Base-by-base conservation (phyloP, 53 echinoderm and acorn worm species). In the Echinarachnius parma region DNA sequence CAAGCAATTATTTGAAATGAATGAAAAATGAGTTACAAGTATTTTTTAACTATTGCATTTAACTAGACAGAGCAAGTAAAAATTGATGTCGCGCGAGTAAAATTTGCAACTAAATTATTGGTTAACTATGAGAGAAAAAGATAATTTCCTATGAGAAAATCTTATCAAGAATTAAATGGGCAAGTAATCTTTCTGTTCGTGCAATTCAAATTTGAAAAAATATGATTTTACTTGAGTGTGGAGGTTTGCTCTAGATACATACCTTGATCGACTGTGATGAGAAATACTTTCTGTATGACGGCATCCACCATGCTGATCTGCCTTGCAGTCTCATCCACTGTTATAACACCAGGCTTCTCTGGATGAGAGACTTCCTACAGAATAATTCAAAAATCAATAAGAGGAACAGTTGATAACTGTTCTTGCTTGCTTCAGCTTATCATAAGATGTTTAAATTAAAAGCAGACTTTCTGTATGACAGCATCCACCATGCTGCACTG, bases 181-280 rank as follows among this genome's bases (percentile, higher is more conserved):
- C n/a, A n/a, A n/a, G n/a, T n/a, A n/a, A n/a, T n/a, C n/a, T n/a
- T n/a, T n/a, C n/a, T n/a, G n/a, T n/a, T n/a, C n/a, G n/a, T n/a
- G n/a, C n/a, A n/a, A n/a, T n/a, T n/a, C n/a, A n/a, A 24, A 8
- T 8, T 21, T 56, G 5, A 19, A 57, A 21, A 27, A 24, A 25
- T 28, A 57, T 5, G 11, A 24, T 26, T 56, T 27, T 13, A 39
- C 7, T 39, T 9, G 7, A 7, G 7, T 13, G 7, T 39, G 20
- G 0, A 49, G 2, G 1, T 44, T 10, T 44, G 45, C 16, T 44
- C 16, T 44, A 44, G 1, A 1, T 44, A 20, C 35, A 54, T 77
- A 93, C 93, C 89, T 47, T 83, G 75, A 64, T 93, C 89, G 28
- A 93, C 80, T 24, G 93, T 93, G 13, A 93, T 80, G 11, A 86